Percentiles rank a stretch among this genome's conserved stretches.
phyloP scores from a whole-genome alignment of 92 coral and sea anemone species.

The Palythoa grandis region DNA sequence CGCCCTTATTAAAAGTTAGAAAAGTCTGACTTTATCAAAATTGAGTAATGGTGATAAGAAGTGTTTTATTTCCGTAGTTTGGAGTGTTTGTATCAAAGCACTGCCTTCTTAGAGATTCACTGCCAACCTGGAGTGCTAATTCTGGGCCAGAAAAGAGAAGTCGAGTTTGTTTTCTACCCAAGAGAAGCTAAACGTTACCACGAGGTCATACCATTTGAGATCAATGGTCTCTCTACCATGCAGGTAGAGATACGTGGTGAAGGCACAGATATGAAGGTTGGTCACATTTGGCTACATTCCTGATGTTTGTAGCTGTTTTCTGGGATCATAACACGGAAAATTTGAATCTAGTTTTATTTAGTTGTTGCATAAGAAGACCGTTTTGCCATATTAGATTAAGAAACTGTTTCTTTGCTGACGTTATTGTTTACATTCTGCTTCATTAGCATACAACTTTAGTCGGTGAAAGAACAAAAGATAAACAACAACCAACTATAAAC shows the following conservation, averaged over 20 bases:
- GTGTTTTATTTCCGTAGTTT: conserved; percentile 58
- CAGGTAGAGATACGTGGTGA: conserved; percentile 89
- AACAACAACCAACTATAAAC: too few species aligned
- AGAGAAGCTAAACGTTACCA: conserved; percentile 88
- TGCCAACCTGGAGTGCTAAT: conserved; percentile 85
- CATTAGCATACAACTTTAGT: too few species aligned
- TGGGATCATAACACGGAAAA: too few species aligned
- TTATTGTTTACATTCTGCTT: too few species aligned
- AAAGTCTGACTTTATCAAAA: too few species aligned
- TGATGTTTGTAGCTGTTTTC: neutral
- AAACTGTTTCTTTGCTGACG: too few species aligned
- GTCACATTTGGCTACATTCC: neutral
- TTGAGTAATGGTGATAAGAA: neutral
- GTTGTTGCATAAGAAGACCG: too few species aligned
- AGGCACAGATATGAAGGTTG: conserved; percentile 97
- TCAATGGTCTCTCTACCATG: conserved; percentile 95
- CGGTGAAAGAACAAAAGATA: too few species aligned
- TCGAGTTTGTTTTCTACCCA: conserved; percentile 88
- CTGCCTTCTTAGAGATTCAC: conserved; percentile 79
- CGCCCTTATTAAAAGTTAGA: too few species aligned
- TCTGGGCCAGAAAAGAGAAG: conserved; percentile 76
- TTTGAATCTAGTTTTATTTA: too few species aligned
- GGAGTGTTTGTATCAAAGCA: conserved; percentile 87
- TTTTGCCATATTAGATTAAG: too few species aligned
- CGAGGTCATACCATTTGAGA: conserved; percentile 91